These are phyloP conservation scores for Ophion costatus DNA, from an alignment of 2,888 invertebrate genomes.

Conservation along the genomic window DNA sequence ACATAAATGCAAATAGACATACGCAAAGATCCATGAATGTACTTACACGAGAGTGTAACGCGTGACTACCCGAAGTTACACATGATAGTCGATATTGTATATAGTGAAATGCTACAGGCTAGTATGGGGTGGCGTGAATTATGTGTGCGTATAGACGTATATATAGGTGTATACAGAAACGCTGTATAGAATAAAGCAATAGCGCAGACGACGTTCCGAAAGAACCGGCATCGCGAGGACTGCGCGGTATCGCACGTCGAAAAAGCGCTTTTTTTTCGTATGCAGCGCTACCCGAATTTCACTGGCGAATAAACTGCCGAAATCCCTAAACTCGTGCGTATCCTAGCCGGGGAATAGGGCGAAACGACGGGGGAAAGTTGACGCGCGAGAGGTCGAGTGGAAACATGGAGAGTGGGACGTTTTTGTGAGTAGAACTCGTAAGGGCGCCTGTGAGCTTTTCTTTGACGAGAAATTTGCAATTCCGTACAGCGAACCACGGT, in stretches of 20 bases:
- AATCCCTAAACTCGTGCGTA: background rate
- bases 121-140: conserved; percentile 5
- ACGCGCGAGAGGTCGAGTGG: conserved; percentile 61
- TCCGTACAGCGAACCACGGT: background rate
- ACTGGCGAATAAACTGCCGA: background rate
- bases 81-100: conserved; percentile 49
- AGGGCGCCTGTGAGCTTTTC: background rate
- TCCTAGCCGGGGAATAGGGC: conserved; percentile 6
- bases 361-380: conserved; percentile 44
- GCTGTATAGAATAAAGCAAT: conserved; percentile 23
- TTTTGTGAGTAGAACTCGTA: conserved; percentile 75
- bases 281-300: background rate
- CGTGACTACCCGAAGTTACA: conserved; percentile 53
- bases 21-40: conserved; percentile 5
- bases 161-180: conserved; percentile 1
- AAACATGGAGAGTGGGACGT: conserved; percentile 78
- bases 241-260: background rate
- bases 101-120: conserved; percentile 38
- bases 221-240: conserved; percentile 40
- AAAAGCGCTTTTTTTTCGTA: conserved; percentile 18
- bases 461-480: background rate
- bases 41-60: conserved; percentile 42
- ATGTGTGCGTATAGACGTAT: background rate
- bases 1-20: conserved; percentile 10
- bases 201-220: conserved; percentile 59